Base-by-base conservation (phyloP, 2,888 invertebrate species). In the Clunio marinus region DNA sequence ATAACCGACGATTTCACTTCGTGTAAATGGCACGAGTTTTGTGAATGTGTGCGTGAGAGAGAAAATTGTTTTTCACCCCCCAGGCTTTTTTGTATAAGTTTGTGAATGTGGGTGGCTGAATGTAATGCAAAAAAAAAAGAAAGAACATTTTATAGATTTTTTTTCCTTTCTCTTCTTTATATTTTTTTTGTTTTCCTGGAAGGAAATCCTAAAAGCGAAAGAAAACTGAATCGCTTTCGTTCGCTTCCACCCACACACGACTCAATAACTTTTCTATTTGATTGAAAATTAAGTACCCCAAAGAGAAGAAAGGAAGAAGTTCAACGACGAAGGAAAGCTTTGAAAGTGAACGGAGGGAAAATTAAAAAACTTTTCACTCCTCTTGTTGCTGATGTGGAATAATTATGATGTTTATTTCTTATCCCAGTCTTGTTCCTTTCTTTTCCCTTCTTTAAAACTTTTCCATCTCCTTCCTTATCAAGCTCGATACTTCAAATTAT, bases 241-340 rank as follows among this genome's bases (percentile, higher is more conserved):
- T 2, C 15, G 8, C 46, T 27, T 15, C 28, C 58, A 27, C 28
- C 28, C 51, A 51, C 51, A n/a, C 41, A 41, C 51, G 28, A 28
- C 58, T 58, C 28, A 32, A 27, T 32, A 2, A 17, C 20, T 58
- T 59, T 45, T 65, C 46, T 45, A n/a, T 65, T 65, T 65, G 63
- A 65, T 65, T 65, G 63, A 65, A 65, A 46, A 65, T 65, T 65
- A 46, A 65, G 63, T 46, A 65, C 46, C 63, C 20, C 13, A 51
- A 22, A 51, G 15, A 22, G 51, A 51, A 5, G 51, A 22, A 51
- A n/a, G 17, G 51, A 5, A 5, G 10, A 41, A 41, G 5, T 17
- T 4, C 22, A 22, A 51, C 2, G 51, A 5, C 3, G 41, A 62
- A 20, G 60, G 32, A 35, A 59, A 59, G 24, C 24, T 51, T 22